Conservation (phyloP, 2,888 invertebrate species). For the Oligia latruncula region DNA sequence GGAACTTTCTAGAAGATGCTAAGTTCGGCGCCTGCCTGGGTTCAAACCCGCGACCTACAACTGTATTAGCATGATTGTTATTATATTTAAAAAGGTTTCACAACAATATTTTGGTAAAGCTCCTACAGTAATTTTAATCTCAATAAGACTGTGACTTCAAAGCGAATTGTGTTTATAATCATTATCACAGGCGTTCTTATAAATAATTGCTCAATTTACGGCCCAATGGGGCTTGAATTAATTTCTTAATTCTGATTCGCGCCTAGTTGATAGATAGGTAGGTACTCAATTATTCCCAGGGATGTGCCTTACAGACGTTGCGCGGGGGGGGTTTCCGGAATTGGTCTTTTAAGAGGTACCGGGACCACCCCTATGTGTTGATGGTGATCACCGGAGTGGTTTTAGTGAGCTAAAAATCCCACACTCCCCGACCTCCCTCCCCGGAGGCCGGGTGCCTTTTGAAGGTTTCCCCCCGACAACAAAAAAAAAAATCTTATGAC, state of each 20-base stretch:
- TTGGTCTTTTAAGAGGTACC: too few species aligned
- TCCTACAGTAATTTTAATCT: conserved; percentile 30
- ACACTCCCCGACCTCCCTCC: too few species aligned
- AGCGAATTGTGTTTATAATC: conserved; percentile 33
- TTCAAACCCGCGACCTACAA: neutral
- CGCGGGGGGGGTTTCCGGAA: too few species aligned
- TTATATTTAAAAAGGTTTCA: neutral
- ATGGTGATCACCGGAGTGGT: too few species aligned
- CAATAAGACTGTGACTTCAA: conserved; percentile 8
- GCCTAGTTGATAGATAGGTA: neutral
- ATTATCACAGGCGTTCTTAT: conserved; percentile 46
- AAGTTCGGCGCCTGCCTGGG: neutral
- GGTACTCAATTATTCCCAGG: neutral
- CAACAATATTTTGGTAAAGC: conserved; percentile 11
- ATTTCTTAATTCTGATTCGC: conserved; percentile 14
- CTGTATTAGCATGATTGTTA: neutral
- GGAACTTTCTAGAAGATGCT: too few species aligned
- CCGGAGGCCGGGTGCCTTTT: too few species aligned
- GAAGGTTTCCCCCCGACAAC: too few species aligned
- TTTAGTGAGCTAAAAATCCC: too few species aligned
- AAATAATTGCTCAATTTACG: conserved; percentile 53
- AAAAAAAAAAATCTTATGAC: conserved; percentile 11
- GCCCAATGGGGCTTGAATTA: conserved; percentile 39
- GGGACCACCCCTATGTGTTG: too few species aligned
- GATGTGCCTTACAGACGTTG: too few species aligned